These are phyloP conservation scores for Spinibarbus caldwelli DNA, from an alignment of 2,797 vertebrate genomes.

Conservation along the genomic window DNA sequence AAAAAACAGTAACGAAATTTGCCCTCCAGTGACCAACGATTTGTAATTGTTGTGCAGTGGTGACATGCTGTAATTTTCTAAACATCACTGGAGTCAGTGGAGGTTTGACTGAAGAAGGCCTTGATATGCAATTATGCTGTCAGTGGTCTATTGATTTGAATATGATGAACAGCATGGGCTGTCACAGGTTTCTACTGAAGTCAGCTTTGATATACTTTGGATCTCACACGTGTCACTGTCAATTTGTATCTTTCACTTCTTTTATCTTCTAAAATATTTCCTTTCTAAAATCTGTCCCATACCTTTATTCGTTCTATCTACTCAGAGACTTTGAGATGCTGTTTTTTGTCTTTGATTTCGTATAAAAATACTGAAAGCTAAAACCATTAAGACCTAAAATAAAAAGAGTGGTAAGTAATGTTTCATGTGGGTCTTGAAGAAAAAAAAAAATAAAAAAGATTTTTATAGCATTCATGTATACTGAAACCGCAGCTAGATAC, in stretches of 20 bases:
- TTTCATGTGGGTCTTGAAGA: constrained; percentile 35
- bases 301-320: constrained; percentile 20
- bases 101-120: constrained; percentile 16
- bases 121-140: constrained; percentile 39
- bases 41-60: constrained; percentile 24
- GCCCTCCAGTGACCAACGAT: constrained; percentile 20
- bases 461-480: constrained; percentile 37
- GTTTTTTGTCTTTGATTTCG: constrained; percentile 15
- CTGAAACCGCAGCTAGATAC: constrained; percentile 69
- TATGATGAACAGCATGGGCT: constrained; percentile 2
- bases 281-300: neutral
- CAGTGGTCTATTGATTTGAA: constrained; percentile 1
- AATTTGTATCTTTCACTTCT: constrained; percentile 14
- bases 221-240: constrained; percentile 18
- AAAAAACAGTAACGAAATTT: neutral
- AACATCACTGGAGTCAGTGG: constrained; percentile 25
- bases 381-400: constrained; percentile 21
- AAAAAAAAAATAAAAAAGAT: neutral
- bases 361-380: neutral
- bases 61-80: constrained; percentile 24
- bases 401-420: constrained; percentile 21
- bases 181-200: constrained; percentile 31
- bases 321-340: constrained; percentile 9
- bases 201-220: constrained; percentile 24
- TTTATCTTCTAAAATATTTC: constrained; percentile 9